Evolutionary conservation across 2,888 invertebrate species (phyloP).

Genomic region (Rhaphigaster nebulosa): DNA sequence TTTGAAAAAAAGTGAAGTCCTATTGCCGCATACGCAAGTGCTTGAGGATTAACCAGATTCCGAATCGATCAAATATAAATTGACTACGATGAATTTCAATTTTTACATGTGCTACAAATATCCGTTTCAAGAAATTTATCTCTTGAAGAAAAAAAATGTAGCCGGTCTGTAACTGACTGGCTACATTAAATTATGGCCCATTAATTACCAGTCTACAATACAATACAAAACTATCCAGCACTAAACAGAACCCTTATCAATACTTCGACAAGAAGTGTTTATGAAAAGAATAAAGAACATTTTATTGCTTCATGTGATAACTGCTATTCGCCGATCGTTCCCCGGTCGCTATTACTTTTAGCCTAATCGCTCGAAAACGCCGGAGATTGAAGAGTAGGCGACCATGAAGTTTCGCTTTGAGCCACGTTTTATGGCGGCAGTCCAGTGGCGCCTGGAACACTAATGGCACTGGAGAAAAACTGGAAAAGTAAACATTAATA

Average conservation of each 20-base stretch:
- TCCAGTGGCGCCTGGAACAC: conserved; percentile 20
- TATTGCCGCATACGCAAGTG: too few species aligned
- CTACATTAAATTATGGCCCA: too few species aligned
- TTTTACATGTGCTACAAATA: too few species aligned
- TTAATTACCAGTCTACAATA: not conserved
- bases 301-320: not conserved
- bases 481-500: conserved; percentile 58
- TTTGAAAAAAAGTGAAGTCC: too few species aligned
- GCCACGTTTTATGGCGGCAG: conserved; percentile 1
- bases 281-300: not conserved
- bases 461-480: conserved; percentile 49
- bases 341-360: not conserved
- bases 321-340: not conserved
- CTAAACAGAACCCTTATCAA: not conserved
- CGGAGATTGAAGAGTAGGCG: not conserved
- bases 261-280: not conserved
- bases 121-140: too few species aligned
- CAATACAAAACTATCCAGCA: not conserved
- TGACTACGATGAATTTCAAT: too few species aligned
- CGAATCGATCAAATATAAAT: too few species aligned
- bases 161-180: too few species aligned
- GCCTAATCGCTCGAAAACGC: not conserved
- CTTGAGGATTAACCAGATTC: too few species aligned
- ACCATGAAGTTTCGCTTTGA: not conserved
- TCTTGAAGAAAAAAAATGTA: too few species aligned